Base-by-base conservation (phyloP, 2,113 vertebrate species). In the Boleophthalmus pectinirostris region DNA sequence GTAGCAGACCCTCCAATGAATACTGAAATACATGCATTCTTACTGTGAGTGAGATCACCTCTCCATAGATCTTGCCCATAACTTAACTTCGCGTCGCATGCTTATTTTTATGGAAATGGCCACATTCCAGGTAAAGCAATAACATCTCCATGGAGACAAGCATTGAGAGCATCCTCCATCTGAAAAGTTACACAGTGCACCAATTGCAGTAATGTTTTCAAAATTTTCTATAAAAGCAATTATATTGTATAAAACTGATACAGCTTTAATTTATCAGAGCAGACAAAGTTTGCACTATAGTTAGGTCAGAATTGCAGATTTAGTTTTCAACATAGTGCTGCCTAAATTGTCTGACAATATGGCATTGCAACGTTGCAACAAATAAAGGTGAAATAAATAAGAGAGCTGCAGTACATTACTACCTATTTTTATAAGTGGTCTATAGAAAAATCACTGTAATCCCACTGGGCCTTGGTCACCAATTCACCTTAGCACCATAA, bases 391-490 rank as follows among this genome's bases (percentile, higher is more conserved):
- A 23, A 70, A 43, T 21, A 38, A 47, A 45, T 61, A 49, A 14
- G 20, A 53, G 21, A 2, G 29, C 13, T 24, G 5, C 47, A 49
- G 47, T 16, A 49, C 47, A 49, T 49, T 49, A 56, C 74, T 3
- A 53, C 35, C 4, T 15, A 16, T 54, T 29, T 53, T 25, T 61
- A 68, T 72, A 46, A 45, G 68, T 38, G 47, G 24, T 74, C 49
- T 33, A 81, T 21, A 61, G n/a, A 69, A 65, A 61, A 47, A 49
- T 70, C 23, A 67, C 43, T 57, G 53, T 10, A 38, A 23, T 24
- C 51, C 20, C 33, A 11, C 29, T 23, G 14, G 69, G 35, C 25
- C 0, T 0, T 12, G n/a, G n/a, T 33, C 49, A 66, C 7, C 0
- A n/a, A 18, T 51, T 5, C 72, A 33, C n/a, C 18, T 38, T 45